These are phyloP conservation scores for Bellardia pandia DNA, from an alignment of 2,888 invertebrate genomes.

Conservation along the genomic window DNA sequence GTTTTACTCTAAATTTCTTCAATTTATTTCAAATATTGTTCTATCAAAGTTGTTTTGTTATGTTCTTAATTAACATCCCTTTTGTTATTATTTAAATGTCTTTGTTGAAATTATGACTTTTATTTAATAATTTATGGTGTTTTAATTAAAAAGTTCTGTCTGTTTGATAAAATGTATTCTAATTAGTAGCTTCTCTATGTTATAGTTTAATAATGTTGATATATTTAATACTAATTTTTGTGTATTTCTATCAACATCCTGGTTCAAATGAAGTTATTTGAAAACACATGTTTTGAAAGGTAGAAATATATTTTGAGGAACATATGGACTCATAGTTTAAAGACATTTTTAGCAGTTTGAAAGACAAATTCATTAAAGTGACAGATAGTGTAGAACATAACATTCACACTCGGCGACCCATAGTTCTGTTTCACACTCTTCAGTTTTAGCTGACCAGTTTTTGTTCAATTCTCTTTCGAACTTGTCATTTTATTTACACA, in stretches of 20 bases:
- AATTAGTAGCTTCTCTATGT: slow-evolving; percentile 11
- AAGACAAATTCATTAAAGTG: neutral
- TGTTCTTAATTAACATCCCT: slow-evolving; percentile 46
- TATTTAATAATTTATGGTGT: slow-evolving; percentile 50
- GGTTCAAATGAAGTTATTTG: neutral
- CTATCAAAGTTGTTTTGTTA: neutral
- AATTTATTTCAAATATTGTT: neutral
- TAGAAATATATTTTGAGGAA: neutral
- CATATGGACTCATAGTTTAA: neutral
- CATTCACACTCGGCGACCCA: no score
- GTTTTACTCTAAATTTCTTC: neutral
- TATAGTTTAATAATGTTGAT: neutral
- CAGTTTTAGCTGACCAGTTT: no score
- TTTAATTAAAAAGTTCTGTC: slow-evolving; percentile 52
- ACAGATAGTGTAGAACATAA: no score
- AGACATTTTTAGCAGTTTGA: neutral
- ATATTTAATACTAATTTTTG: neutral
- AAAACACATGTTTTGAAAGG: neutral
- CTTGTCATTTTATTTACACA: no score
- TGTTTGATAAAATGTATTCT: neutral
- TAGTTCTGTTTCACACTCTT: no score
- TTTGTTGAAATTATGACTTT: slow-evolving; percentile 27
- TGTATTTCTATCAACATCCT: neutral
- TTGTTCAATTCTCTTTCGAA: no score
- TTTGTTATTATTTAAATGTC: slow-evolving; percentile 4